These are phyloP conservation scores for Corbicula japonica DNA, from an alignment of 2,888 invertebrate species.

Conservation along the genomic window DNA sequence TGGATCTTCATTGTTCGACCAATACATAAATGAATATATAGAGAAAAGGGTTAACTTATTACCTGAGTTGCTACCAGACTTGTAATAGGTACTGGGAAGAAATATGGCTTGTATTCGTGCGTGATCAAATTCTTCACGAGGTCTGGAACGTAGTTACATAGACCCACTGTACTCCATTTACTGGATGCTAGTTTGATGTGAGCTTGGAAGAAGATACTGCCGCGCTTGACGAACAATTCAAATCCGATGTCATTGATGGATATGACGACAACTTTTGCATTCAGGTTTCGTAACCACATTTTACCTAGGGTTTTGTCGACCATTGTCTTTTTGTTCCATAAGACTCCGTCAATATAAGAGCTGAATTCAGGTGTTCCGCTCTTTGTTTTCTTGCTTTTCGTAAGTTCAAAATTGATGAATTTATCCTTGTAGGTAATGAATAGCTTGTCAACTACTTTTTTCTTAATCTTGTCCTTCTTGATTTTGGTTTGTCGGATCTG, in stretches of 20 bases:
- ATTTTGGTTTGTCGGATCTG: constrained; percentile 39
- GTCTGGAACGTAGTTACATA: constrained; percentile 42
- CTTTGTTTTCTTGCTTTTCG: not conserved
- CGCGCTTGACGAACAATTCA: constrained; percentile 24
- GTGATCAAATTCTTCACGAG: constrained; percentile 5
- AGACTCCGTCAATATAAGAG: constrained; percentile 16
- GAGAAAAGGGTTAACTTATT: too few species aligned
- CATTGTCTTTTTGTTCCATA: constrained; percentile 35
- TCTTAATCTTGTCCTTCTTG: constrained; percentile 17
- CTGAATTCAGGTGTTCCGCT: constrained; percentile 15
- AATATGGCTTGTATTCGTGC: constrained; percentile 27
- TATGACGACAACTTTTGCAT: constrained; percentile 20
- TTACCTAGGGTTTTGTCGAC: constrained; percentile 30
- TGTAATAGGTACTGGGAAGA: not conserved
- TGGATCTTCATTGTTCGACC: too few species aligned
- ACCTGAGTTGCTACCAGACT: constrained; percentile 30
- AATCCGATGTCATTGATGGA: constrained; percentile 36
- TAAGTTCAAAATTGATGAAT: constrained; percentile 29
- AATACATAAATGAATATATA: too few species aligned
- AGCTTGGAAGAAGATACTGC: constrained; percentile 25
- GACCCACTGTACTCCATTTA: constrained; percentile 25
- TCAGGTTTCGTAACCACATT: constrained; percentile 20
- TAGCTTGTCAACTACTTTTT: constrained; percentile 35
- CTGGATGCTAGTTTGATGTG: constrained; percentile 9
- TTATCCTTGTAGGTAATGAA: constrained; percentile 47